Evolutionary conservation across 2,797 vertebrate species (phyloP), one percentile per base, ranked within the genome.

Genomic region (Diplodus sargus): DNA sequence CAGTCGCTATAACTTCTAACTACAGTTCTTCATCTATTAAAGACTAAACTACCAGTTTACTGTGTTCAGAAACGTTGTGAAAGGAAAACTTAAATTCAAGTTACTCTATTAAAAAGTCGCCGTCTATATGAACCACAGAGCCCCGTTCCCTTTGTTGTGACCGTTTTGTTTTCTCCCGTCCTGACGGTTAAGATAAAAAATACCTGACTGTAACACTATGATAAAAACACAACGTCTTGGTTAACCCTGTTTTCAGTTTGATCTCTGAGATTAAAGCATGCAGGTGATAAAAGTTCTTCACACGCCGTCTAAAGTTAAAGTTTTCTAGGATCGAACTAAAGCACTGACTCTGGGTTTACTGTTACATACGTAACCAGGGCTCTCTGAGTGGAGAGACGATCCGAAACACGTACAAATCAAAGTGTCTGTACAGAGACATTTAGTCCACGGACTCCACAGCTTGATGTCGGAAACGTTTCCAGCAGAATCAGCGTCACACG

Each of bases 191-290:
- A 59, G 45, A 18, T 22, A 39, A 64, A 57, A 56, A 66, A 45
- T n/a, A 57, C 66, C 20, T 23, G 74, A 74, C 51, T 28, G 34
- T 22, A 66, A 68, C 18, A 42, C 51, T 14, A 54, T n/a, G 69
- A 56, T 61, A 34, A 64, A 64, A 74, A 54, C 30, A 62, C 34
- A 57, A 43, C 3, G 30, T 14, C 45, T 45, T 60, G 62, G 56
- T 71, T 70, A 77, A 92, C 65, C 59, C 87, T 86, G 90, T 90
- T 86, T 86, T 75, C 84, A 79, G 25, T 81, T 87, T 48, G 51
- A 82, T 59, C 34, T 86, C 85, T 53, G 70, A 81, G 74, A 28
- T 81, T 76, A 67, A 69, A 83, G 68, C 84, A 76, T 78, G 73
- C 64, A 77, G 71, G 58, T 57, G 70, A 66, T 45, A 6, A 28